These are phyloP conservation scores for Plecotus auritus DNA, from an alignment of 2,113 vertebrate genomes.

Conservation along the genomic window DNA sequence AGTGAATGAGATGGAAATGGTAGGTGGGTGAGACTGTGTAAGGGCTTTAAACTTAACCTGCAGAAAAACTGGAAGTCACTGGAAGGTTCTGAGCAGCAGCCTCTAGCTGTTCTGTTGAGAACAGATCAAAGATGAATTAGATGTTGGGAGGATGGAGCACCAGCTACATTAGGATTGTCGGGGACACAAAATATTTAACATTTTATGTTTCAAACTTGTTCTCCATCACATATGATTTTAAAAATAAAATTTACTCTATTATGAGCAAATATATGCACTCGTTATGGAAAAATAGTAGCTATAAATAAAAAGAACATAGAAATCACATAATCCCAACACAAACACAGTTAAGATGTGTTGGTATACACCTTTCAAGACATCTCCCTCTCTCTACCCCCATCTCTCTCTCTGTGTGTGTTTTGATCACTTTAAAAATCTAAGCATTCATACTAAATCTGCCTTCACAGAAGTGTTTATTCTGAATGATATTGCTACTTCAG, in stretches of 20 bases:
- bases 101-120: neutral
- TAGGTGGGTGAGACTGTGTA: neutral
- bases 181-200: neutral
- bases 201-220: neutral
- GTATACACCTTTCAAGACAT: neutral
- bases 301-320: neutral
- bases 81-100: neutral
- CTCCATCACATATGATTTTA: neutral
- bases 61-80: neutral
- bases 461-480: neutral
- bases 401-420: neutral
- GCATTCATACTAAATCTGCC: neutral
- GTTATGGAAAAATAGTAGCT: neutral
- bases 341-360: neutral
- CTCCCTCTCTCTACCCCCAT: accelerated
- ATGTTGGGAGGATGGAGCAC: neutral
- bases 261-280: neutral
- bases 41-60: neutral
- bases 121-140: neutral
- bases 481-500: neutral
- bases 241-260: neutral
- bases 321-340: neutral
- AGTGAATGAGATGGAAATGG: neutral
- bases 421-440: neutral
- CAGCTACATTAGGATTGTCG: neutral